Conservation (phyloP, 1,140 invertebrate genomes). For the Diuraphis noxia region DNA sequence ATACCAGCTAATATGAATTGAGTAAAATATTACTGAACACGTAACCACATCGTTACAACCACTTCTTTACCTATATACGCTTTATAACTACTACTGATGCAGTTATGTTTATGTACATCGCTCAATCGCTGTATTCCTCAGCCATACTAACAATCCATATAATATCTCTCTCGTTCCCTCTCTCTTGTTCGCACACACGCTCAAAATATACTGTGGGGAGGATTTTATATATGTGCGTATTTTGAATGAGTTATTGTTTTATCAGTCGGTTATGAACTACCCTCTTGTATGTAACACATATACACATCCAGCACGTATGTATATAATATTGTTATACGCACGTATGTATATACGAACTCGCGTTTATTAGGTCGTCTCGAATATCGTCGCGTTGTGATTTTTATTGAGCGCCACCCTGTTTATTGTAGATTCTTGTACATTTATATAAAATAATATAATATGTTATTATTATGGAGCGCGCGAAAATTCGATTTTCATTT, state of each 20-base stretch:
- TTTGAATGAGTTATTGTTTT: slow-evolving; percentile 33
- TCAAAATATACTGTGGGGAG: neutral
- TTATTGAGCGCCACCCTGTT: neutral
- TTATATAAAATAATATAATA: neutral
- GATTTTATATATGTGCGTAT: neutral
- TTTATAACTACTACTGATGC: neutral
- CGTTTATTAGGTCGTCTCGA: slow-evolving; percentile 1
- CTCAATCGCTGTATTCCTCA: neutral
- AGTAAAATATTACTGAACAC: too few species aligned
- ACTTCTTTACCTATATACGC: too few species aligned
- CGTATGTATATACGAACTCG: neutral
- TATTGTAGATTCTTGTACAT: neutral
- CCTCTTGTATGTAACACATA: neutral
- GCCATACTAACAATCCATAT: neutral
- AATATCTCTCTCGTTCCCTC: too few species aligned
- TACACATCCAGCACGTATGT: neutral
- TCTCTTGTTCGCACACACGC: too few species aligned
- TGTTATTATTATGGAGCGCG: neutral
- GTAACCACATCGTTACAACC: neutral
- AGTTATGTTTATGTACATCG: too few species aligned
- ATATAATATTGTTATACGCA: neutral
- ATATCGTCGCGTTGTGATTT: neutral
- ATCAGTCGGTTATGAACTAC: neutral
- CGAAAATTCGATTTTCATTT: neutral
- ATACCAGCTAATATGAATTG: too few species aligned